These are phyloP conservation scores for Ecdyonurus torrentis DNA, from an alignment of 2,888 invertebrate species.

Conservation along the genomic window DNA sequence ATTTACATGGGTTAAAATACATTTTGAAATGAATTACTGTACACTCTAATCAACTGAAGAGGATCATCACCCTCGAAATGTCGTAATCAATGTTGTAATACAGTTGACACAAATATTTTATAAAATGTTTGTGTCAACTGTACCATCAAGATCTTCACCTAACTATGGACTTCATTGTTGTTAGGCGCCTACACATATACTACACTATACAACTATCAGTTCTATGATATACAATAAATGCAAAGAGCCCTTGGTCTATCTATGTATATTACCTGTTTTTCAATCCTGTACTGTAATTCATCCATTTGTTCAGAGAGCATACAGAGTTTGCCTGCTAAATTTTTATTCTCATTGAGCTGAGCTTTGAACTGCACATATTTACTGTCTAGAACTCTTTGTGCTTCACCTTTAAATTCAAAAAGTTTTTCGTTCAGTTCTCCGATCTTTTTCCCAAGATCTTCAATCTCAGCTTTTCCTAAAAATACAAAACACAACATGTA, in stretches of 20 bases:
- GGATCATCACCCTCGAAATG: too few species aligned
- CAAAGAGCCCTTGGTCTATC: too few species aligned
- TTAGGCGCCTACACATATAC: too few species aligned
- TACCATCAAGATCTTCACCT: background rate
- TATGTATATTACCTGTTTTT: background rate
- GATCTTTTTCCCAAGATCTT: background rate
- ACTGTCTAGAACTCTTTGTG: background rate
- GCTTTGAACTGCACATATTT: background rate
- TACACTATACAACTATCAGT: too few species aligned
- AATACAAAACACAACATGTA: background rate
- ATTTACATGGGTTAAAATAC: too few species aligned
- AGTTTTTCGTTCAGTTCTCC: background rate
- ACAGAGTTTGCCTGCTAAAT: background rate
- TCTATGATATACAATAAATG: too few species aligned
- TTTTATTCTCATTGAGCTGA: background rate
- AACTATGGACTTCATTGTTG: too few species aligned
- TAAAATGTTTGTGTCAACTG: background rate
- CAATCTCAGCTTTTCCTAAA: background rate
- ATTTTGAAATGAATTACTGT: too few species aligned
- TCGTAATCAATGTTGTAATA: too few species aligned
- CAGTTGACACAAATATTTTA: too few species aligned
- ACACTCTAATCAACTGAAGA: too few species aligned
- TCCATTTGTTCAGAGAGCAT: background rate
- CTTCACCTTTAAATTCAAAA: background rate
- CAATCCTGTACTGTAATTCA: background rate